These are phyloP conservation scores for Drosophila auraria DNA, from an alignment of 1,140 invertebrate genomes.

Conservation along the genomic window DNA sequence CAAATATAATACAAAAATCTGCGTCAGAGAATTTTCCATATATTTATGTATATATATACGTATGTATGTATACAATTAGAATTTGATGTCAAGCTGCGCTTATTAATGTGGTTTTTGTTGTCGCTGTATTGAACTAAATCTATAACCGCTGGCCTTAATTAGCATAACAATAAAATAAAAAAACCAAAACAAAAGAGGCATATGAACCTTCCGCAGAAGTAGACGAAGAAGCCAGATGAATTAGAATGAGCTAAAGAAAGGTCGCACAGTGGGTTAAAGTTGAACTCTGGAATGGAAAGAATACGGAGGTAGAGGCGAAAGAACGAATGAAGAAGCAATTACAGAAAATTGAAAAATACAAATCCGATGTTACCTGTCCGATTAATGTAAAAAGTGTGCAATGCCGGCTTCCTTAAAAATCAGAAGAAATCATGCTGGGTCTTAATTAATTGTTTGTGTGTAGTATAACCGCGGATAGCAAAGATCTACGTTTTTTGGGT, in stretches of 20 bases:
- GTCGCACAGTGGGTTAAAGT: constrained; percentile 63
- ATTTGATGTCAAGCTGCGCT: constrained; percentile 50
- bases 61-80: neutral
- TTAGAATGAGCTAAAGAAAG: constrained; percentile 77
- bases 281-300: constrained; percentile 4
- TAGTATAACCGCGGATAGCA: constrained; percentile 9
- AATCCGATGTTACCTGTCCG: constrained; percentile 58
- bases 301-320: neutral
- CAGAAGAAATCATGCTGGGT: constrained; percentile 12
- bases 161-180: constrained; percentile 71
- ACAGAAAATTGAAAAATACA: constrained; percentile 48
- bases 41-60: no score
- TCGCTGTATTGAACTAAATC: constrained; percentile 72
- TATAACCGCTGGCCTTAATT: constrained; percentile 77
- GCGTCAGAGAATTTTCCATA: no score
- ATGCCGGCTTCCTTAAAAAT: constrained; percentile 22
- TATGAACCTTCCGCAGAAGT: constrained; percentile 45
- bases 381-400: constrained; percentile 31
- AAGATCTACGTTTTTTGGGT: constrained; percentile 27
- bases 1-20: no score
- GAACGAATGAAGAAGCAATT: constrained; percentile 7
- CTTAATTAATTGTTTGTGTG: constrained; percentile 26
- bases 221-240: constrained; percentile 63
- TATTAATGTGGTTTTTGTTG: constrained; percentile 26
- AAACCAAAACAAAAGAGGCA: constrained; percentile 41